Evolutionary conservation across 2,888 invertebrate genomes (phyloP), one percentile per base, ranked within the genome.

Genomic region (Cenopis cana): DNA sequence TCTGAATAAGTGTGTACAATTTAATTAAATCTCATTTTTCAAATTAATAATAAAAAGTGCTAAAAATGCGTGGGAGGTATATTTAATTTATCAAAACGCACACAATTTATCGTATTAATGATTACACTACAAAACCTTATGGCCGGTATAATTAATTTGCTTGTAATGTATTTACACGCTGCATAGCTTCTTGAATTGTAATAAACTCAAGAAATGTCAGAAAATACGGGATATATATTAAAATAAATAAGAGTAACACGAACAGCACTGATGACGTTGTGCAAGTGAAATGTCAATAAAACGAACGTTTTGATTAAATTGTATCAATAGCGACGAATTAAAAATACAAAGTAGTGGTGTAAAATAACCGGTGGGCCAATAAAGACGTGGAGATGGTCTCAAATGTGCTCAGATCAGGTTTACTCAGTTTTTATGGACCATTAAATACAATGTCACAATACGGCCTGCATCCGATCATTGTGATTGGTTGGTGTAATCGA

Each of bases 271-370:
- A 41, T 12, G 46, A 46, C 46, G 5, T 46, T n/a, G 46, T 46
- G 6, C 46, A 46, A 46, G 46, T 46, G n/a, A 46, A 46, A 46
- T 46, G 46, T 46, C 46, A 46, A 46, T n/a, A 46, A 38, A 38
- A 46, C n/a, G 46, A n/a, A n/a, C 46, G 46, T 46, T n/a, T n/a
- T n/a, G n/a, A 46, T 46, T 46, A 46, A n/a, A 41, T 14, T 41
- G 41, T 41, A 41, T 41, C n/a, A n/a, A n/a, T 14, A 14, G 5
- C 41, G 41, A 5, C 14, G 14, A 41, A 14, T 41, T 41, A 41
- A 41, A 14, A 14, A n/a, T 46, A 41, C 14, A 41, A 41, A 14
- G 14, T 41, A 41, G 41, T 41, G 14, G 14, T 41, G 41, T 41
- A 41, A 41, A 41, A 41, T 41, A 41, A 41, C 14, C 41, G 41